Evolutionary conservation across 1,140 invertebrate genomes (phyloP), one percentile per base, ranked within the genome.

Genomic region (Nilaparvata lugens): DNA sequence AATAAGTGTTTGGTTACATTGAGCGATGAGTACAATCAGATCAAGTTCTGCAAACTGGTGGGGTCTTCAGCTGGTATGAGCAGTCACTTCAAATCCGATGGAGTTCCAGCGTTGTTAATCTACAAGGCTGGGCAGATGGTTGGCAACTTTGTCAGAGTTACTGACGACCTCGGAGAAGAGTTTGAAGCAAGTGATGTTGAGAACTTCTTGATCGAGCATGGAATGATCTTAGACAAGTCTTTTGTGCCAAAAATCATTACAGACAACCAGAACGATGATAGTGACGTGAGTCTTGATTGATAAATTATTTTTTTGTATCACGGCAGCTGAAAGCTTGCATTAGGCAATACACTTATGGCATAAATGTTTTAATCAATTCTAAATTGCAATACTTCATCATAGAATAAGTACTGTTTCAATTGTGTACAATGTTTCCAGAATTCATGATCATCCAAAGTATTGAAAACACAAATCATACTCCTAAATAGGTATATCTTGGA

Each of bases 131-230:
- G 91, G 7, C 85, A 92, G 69, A 75, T 98, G 7, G 85, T 98
- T 69, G 93, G 92, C 7, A 98, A 97, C 76, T 97, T 97, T 79
- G 84, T 98, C 11, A 78, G 87, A 25, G 69, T 98, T 14, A 84
- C 86, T 13, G 85, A 94, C 70, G 88, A 93, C 66, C 77, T 98
- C 35, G 93, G 93, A 2, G 83, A 88, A 72, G 93, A 97, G 68
- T 97, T 97, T 76, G 92, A 83, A 75, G 81, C 89, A 5, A 83
- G 84, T 23, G 95, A 98, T 77, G 84, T 98, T 11, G 91, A 97
- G 75, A 83, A 82, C 61, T 96, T 91, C 76, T 80, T 98, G 2
- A 83, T 91, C 51, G 92, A 97, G 69, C 85, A 89, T 72, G 88
- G 87, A 48, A 81, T 91, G 67, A 71, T 91, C 45, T 78, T 80